Base-by-base conservation (phyloP, 2,113 vertebrate species). In the Heptranchias perlo region DNA sequence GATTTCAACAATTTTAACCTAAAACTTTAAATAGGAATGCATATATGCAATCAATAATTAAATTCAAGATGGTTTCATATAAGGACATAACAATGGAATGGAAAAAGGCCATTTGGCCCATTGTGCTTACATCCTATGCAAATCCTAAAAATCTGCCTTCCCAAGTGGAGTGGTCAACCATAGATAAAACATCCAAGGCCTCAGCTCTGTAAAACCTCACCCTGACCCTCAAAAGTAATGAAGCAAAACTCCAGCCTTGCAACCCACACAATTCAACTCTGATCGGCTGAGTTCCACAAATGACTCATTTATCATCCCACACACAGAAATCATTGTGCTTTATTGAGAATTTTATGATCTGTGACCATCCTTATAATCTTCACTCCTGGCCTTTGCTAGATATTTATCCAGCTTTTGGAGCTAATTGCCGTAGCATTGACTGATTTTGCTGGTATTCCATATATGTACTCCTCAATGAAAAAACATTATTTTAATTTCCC, bases 301-400 rank as follows among this genome's bases (percentile, higher is more conserved):
- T 67, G 44, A 69, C 35, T 95, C 64, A 95, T 73, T 49, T n/a
- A 73, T 95, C 64, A 52, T 64, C 94, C 44, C 39, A 35, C 44
- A 95, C 28, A 16, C 52, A 91, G 25, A 91, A 61, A 58, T 49
- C 44, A 95, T 67, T 49, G 44, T 49, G 47, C 47, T 69, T 44
- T 69, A 52, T 65, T 69, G 94, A 69, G 87, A 95, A 95, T 69
- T 65, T 95, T 69, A 94, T 95, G 62, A 35, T 95, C 23, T 95
- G 64, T 69, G 13, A 49, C 94, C 10, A 95, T 49, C 64, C 44
- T 95, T 47, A 95, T 69, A 69, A 95, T 69, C 64, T 69, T 95
- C 25, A 14, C 25, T 69, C 13, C 47, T 31, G 47, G 69, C 69
- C 64, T 69, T 95, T 31, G 44, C 94, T 49, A 49, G 94, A 69